Evolutionary conservation across 2,113 vertebrate genomes (phyloP).

Genomic region (Coturnix japonica): DNA sequence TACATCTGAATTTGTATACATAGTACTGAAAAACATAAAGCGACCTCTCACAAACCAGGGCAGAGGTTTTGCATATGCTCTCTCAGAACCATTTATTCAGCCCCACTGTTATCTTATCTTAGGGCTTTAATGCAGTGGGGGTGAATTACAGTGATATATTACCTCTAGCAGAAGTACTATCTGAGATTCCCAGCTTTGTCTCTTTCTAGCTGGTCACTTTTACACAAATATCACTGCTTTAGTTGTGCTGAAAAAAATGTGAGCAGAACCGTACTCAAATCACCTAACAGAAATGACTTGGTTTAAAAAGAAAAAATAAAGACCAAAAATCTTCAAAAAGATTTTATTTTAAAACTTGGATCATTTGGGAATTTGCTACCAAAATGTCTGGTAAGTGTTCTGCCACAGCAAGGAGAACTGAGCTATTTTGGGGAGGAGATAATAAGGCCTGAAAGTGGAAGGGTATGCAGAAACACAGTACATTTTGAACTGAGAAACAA

Average conservation of each 20-base stretch:
- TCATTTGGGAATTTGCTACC: background rate
- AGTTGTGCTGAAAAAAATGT: background rate
- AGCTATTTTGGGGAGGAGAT: background rate
- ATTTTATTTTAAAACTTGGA: background rate
- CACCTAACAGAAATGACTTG: background rate
- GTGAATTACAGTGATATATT: background rate
- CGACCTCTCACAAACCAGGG: background rate
- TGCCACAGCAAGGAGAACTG: background rate
- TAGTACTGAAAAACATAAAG: slow-evolving; percentile 16
- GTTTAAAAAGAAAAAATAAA: background rate
- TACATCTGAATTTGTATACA: slow-evolving; percentile 20
- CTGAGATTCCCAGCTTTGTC: background rate
- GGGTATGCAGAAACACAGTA: background rate
- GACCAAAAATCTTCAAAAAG: fast-evolving
- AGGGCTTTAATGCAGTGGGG: background rate
- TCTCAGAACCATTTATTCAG: background rate
- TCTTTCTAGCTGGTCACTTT: background rate
- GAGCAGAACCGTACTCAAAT: background rate
- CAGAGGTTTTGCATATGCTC: background rate
- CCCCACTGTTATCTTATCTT: background rate
- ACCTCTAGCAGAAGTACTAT: background rate
- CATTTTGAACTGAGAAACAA: background rate
- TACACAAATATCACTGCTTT: fast-evolving
- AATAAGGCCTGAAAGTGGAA: background rate
- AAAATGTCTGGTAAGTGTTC: background rate